Base-by-base conservation (phyloP, 2,888 invertebrate species). In the Drosophila infuscata region DNA sequence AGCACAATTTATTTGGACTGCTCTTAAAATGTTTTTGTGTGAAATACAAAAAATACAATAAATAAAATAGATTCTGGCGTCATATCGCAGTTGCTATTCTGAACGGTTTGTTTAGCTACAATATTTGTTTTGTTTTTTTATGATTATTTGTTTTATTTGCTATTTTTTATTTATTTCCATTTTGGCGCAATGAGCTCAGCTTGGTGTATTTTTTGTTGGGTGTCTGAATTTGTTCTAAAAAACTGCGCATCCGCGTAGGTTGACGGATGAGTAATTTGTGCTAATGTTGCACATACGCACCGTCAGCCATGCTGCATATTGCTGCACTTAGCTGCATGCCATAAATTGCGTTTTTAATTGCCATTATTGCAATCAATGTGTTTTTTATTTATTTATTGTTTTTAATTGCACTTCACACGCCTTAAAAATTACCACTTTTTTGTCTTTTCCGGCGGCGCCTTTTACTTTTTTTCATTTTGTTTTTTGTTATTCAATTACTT, bases 141-240 rank as follows among this genome's bases (percentile, higher is more conserved):
- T 78, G 70, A 70, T 61, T 74, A 54, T 69, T 70, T 43, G 52
- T 15, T 25, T 36, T 35, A 76, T 62, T 76, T 73, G 25, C 25
- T 25, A 15, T 20, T 77, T 62, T 76, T 74, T 52, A 53, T 63
- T 62, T 74, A 70, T 81, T 60, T 62, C 72, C 76, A 74, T 75
- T 79, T 64, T 68, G 60, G 60, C 51, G 69, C 76, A 75, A 83
- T 84, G 88, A 84, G 80, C 84, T 87, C 84, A 83, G 84, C 87
- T 80, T 51, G 51, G 11, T 25, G 8, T 20, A 15, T 46, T 25
- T 20, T 61, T 35, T 36, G 35, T 38, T 41, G 8, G 32, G 3
- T 52, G 12, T 62, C 61, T 66, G 54, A 76, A 60, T 78, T 80
- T 87, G 74, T 81, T 86, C 76, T 86, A 76, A 72, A 74, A 69